Evolutionary conservation across 1,140 invertebrate species (phyloP).

Genomic region (Bombus terrestris): DNA sequence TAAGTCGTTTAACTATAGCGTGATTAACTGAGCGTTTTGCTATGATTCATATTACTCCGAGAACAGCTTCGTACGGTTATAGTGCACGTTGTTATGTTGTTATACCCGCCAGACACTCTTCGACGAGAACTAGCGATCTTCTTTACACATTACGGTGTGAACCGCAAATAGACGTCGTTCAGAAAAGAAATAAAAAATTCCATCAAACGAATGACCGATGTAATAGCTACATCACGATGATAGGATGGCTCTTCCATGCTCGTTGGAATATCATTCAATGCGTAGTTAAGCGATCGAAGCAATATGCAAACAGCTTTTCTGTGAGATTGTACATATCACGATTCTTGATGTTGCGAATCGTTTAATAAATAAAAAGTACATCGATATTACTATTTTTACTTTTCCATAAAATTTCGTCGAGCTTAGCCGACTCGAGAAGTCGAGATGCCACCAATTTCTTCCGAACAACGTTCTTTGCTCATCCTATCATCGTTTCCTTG

Average conservation of each 20-base stretch:
- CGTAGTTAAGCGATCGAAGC: conserved; percentile 17
- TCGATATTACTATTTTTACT: not conserved
- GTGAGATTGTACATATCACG: conserved; percentile 56
- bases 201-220: not conserved
- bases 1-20: conserved; percentile 28
- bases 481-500: conserved; percentile 36
- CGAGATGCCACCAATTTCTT: not conserved
- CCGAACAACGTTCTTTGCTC: not conserved
- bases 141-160: not conserved
- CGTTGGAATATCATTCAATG: not conserved
- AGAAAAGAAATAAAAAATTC: not conserved
- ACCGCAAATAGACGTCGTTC: not conserved
- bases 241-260: conserved; percentile 11
- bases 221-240: conserved; percentile 15
- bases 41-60: conserved; percentile 31
- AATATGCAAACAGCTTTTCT: conserved; percentile 45
- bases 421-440: not conserved
- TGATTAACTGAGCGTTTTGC: conserved; percentile 27
- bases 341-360: conserved; percentile 30
- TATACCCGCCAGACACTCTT: not conserved
- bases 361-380: not conserved
- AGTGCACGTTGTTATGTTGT: conserved; percentile 35
- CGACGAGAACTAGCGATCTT: conserved; percentile 11
- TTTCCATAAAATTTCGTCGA: not conserved
- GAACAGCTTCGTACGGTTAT: conserved; percentile 48